These are phyloP conservation scores for Colaptes auratus DNA, from an alignment of 2,113 vertebrate species.

Conservation along the genomic window DNA sequence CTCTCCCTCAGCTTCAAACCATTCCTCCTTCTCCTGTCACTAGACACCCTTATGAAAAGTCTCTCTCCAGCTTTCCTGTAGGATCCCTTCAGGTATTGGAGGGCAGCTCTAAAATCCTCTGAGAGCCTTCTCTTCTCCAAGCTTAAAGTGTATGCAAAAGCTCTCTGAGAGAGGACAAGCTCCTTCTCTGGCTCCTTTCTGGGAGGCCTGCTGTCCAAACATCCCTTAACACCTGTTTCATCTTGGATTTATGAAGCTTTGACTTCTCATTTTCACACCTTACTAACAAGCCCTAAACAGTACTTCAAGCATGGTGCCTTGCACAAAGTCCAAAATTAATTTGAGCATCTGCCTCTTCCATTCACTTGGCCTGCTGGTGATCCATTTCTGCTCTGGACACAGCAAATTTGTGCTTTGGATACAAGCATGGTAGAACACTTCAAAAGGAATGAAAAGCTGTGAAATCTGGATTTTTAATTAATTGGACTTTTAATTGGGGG, in stretches of 20 bases:
- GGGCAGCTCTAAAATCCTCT: too few species aligned
- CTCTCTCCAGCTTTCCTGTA: too few species aligned
- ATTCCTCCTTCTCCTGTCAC: too few species aligned
- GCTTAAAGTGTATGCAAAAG: neutral
- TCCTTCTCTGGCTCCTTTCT: neutral
- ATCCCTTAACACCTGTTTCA: neutral
- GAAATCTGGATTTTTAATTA: neutral
- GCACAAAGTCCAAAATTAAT: neutral
- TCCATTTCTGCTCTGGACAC: neutral
- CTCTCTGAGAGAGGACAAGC: neutral
- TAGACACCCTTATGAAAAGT: too few species aligned
- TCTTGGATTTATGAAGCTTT: neutral
- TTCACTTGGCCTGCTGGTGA: neutral
- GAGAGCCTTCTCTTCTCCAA: too few species aligned
- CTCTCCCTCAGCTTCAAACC: too few species aligned
- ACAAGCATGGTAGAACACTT: neutral
- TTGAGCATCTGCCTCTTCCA: neutral
- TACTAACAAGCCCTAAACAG: neutral
- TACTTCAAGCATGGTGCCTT: neutral
- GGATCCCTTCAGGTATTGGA: too few species aligned
- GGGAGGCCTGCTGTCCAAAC: neutral
- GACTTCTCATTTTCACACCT: neutral
- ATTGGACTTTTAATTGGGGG: neutral
- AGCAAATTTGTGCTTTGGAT: neutral
- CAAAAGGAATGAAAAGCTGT: neutral